Percentiles rank a stretch among this genome's conserved stretches.
Evolutionary conservation across 1,140 invertebrate genomes (phyloP).

Genomic region (Papilio aristodemus): DNA sequence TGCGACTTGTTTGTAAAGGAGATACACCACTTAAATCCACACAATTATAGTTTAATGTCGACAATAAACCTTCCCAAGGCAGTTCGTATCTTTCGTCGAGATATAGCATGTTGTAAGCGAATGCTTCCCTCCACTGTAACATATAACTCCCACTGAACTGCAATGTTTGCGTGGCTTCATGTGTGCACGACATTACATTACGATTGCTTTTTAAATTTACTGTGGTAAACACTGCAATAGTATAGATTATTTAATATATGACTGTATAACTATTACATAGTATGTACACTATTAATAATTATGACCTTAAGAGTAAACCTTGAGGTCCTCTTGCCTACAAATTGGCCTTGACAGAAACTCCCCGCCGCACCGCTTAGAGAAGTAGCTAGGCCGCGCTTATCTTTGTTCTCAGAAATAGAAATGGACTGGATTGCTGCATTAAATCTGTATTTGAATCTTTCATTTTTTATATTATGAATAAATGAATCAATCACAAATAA

Average conservation of each 20-base stretch:
- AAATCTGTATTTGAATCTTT: too few relatives aligned
- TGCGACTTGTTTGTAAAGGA: too few relatives aligned
- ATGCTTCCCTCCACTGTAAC: slow-evolving; percentile 14
- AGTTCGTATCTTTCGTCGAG: background rate
- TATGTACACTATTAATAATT: background rate
- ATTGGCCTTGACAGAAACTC: background rate
- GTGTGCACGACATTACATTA: slow-evolving; percentile 13
- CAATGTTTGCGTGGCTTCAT: slow-evolving; percentile 25
- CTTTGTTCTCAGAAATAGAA: background rate
- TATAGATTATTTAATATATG: background rate
- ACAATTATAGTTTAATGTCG: slow-evolving; percentile 13
- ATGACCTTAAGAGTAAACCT: background rate
- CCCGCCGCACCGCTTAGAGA: background rate
- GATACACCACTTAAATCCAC: too few relatives aligned
- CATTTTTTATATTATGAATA: too few relatives aligned
- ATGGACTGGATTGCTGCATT: background rate
- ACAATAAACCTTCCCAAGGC: background rate
- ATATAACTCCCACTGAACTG: background rate
- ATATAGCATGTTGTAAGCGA: slow-evolving; percentile 25
- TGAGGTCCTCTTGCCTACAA: background rate
- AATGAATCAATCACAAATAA: too few relatives aligned
- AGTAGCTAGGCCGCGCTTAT: background rate
- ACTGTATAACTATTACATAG: background rate
- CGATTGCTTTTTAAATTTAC: slow-evolving; percentile 18
- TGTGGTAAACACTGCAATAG: too few relatives aligned